Evolutionary conservation across 1,140 invertebrate species (phyloP), one percentile per base, ranked within the genome.

Genomic region (Drosophila malerkotliana): DNA sequence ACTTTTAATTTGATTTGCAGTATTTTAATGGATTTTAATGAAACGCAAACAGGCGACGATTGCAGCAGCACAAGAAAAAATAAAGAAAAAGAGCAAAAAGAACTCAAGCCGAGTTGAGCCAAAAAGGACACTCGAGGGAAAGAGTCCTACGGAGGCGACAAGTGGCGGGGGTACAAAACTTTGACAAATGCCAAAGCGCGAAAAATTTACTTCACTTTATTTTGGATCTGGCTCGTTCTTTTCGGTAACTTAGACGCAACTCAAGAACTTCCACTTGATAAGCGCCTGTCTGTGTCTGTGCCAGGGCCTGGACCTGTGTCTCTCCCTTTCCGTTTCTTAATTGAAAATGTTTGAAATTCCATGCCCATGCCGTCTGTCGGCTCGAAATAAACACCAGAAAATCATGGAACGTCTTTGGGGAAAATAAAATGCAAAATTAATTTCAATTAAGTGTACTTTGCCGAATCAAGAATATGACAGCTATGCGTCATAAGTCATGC

Each of bases 1-100:
- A 90, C 87, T 90, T 90, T 90, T 90, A 90, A 90, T 90, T 90
- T 90, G 87, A 90, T 90, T 90, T 90, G 81, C 85, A 87, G 85
- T 78, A 90, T 90, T 90, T 87, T 82, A 90, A 87, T 90, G 87
- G 87, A 85, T 85, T 82, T 82, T 81, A 90, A 90, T 88, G 84
- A 87, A 90, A 87, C 64, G 87, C 87, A 90, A 81, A 85, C 78
- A 85, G 72, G 71, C 66, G 52, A 68, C 74, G 78, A 72, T 41
- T 72, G 64, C 55, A 66, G 47, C 48, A 63, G 45, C 12, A 32
- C 24, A 14, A 3, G n/a, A 10, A 26, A 15, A 28, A 57, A 28
- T 28, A 28, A 58, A 61, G 59, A 85, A 9, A 10, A 15, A n/a
- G 32, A 47, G n/a, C 37, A 37, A 49, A 49, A 49, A n/a, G n/a